Percentiles rank a stretch among this genome's conserved stretches.
Conservation (phyloP, 2,797 vertebrate genomes). For the Huso huso region DNA sequence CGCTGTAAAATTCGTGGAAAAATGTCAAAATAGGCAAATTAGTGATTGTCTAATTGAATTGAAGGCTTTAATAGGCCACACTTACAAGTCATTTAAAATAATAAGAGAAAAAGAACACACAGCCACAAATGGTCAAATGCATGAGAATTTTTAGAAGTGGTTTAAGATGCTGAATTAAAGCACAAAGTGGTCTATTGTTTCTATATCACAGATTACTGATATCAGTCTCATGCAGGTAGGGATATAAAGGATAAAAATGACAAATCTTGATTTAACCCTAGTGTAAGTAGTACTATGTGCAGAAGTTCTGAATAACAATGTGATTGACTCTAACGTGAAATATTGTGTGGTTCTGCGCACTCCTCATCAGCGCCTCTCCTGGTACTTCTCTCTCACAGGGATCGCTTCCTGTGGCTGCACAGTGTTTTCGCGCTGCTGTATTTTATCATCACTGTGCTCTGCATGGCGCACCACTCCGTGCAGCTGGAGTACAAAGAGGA, state of each 20-base stretch:
- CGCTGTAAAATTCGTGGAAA: no score
- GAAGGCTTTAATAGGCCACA: no score
- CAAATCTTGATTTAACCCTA: not conserved
- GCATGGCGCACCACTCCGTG: slow-evolving; percentile 85
- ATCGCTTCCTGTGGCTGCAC: slow-evolving; percentile 85
- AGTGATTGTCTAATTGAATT: no score
- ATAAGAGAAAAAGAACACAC: no score
- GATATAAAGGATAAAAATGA: not conserved
- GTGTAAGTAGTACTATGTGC: not conserved
- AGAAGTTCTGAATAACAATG: not conserved
- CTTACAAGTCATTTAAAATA: no score
- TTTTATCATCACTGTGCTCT: slow-evolving; percentile 77
- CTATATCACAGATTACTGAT: no score
- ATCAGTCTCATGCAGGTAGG: slow-evolving; percentile 1
- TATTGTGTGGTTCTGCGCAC: slow-evolving; percentile 1
- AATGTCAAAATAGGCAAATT: no score
- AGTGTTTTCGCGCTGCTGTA: slow-evolving; percentile 83
- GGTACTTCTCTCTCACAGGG: slow-evolving; percentile 47
- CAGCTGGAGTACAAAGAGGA: slow-evolving; percentile 77
- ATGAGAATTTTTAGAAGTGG: no score
- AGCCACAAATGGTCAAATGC: no score
- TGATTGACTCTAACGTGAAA: not conserved
- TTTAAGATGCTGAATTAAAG: no score
- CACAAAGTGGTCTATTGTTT: no score
- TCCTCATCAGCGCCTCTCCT: slow-evolving; percentile 6